Evolutionary conservation across 2,888 invertebrate genomes (phyloP), one percentile per base, ranked within the genome.

Genomic region (Acronicta psi): DNA sequence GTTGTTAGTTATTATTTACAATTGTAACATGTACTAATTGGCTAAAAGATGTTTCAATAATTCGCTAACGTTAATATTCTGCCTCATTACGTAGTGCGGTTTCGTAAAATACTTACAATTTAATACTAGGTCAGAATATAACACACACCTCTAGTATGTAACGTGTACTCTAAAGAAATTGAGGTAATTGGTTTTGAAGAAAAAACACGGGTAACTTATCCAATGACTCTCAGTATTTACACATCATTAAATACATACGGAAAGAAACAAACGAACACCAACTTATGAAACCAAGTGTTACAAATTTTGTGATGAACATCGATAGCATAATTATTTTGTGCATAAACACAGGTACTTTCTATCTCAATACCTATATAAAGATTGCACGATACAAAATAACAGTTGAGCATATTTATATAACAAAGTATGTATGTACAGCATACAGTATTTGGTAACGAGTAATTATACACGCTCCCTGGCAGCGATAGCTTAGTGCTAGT

Each of bases 111-210:
- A 87, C 89, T 87, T 88, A 87, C 72, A 85, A 87, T 89, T 90
- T 90, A 91, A 87, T 82, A 89, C 87, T 90, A 92, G 72, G 80
- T 81, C 86, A 89, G 88, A 89, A 86, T 85, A 87, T 80, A 82
- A 86, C 81, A 87, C 83, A 90, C 87, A 88, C 85, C 83, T 85
- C 83, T 84, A 85, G 82, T 83, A 86, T 84, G 86, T 80, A 83
- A 83, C 81, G 88, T 86, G 90, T 88, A 90, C 82, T 86, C 90
- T 93, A 91, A 90, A 90, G 91, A 92, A 88, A 92, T 92, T 93
- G 94, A 94, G 94, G 94, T 94, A 94, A 93, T 92, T 89, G 93
- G 93, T 93, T 93, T 87, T 83, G 91, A 91, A 91, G 86, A 90
- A 82, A 87, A n/a, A 87, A 89, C 84, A 84, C 84, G 90, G 93